Evolutionary conservation across 2,888 invertebrate genomes (phyloP).

Genomic region (Escarpia spicata): DNA sequence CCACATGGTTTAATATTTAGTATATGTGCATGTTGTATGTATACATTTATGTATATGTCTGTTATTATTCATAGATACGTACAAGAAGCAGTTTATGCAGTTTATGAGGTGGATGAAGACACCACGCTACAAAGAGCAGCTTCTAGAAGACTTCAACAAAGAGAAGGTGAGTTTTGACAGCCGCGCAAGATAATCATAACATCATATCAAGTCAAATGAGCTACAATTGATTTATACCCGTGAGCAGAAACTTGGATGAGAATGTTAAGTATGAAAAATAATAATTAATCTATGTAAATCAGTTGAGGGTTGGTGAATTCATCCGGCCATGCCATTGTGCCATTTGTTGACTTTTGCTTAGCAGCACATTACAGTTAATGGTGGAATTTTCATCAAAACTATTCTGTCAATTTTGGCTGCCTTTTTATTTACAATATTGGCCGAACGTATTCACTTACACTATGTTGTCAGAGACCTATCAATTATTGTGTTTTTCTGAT

Average conservation of each 20-base stretch:
- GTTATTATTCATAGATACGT: slow-evolving; percentile 72
- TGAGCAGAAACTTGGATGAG: no score
- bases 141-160: slow-evolving; percentile 81
- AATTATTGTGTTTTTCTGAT: no score
- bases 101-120: slow-evolving; percentile 86
- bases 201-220: no score
- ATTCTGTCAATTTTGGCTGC: no score
- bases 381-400: no score
- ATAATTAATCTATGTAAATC: no score
- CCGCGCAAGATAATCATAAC: no score
- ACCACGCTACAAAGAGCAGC: slow-evolving; percentile 77
- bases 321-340: not conserved
- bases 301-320: not conserved
- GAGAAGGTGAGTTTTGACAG: slow-evolving; percentile 73
- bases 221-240: no score
- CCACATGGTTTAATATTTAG: not conserved
- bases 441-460: no score
- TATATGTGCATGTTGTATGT: slow-evolving; percentile 28
- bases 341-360: not conserved
- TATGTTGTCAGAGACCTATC: no score
- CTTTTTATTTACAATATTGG: no score
- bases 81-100: slow-evolving; percentile 85
- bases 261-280: no score
- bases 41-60: slow-evolving; percentile 26
- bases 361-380: not conserved